Percentiles rank a stretch among this genome's conserved stretches.
These are phyloP conservation scores for Anoplolepis gracilipes DNA, from an alignment of 1,140 invertebrate genomes.

Conservation along the genomic window DNA sequence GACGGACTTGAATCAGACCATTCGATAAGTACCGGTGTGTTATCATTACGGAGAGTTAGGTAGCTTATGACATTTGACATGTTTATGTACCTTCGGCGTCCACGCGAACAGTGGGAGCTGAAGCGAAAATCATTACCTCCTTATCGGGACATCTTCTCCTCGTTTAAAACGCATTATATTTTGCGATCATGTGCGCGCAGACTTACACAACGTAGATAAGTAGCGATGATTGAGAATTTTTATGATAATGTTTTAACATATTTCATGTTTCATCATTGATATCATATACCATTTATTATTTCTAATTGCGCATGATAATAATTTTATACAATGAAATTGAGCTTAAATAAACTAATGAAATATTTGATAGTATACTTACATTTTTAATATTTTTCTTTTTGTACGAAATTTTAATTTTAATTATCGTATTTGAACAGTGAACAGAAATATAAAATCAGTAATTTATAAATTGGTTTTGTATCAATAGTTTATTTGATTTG, in stretches of 20 bases:
- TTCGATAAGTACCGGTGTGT: background rate
- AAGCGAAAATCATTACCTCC: conserved; percentile 31
- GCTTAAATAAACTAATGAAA: background rate
- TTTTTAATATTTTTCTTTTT: conserved; percentile 2
- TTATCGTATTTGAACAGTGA: background rate
- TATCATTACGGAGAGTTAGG: background rate
- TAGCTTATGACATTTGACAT: conserved; percentile 24
- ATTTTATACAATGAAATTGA: too few species aligned
- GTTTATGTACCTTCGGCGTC: conserved; percentile 19
- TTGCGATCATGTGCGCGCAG: background rate
- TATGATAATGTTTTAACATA: background rate
- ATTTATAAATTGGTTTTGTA: conserved; percentile 12
- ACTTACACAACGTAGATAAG: background rate
- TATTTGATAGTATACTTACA: background rate
- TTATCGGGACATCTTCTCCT: conserved; percentile 27
- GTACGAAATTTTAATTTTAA: background rate
- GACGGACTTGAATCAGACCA: background rate
- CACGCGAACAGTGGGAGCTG: background rate
- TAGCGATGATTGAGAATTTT: background rate
- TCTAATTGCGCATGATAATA: background rate
- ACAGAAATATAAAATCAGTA: background rate
- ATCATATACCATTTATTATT: background rate
- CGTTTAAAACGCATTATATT: conserved; percentile 38
- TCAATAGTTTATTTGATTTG: background rate
- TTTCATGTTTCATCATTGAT: background rate